Evolutionary conservation across 2,113 vertebrate species (phyloP).

Genomic region (Pachycephala philippinensis): DNA sequence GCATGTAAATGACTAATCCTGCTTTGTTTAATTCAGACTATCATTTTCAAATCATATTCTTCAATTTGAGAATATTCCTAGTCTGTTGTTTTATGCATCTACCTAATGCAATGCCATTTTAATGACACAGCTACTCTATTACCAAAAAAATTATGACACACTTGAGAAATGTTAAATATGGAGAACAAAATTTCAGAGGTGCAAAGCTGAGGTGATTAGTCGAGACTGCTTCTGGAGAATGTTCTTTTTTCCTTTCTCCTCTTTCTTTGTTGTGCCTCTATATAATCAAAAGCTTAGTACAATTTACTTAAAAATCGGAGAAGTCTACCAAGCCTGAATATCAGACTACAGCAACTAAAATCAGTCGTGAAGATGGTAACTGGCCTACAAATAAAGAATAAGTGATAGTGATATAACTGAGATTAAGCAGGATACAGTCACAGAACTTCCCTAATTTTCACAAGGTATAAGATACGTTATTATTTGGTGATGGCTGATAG

Average conservation of each 20-base stretch:
- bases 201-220: neutral
- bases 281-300: neutral
- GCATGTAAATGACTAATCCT: neutral
- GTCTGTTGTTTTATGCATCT: neutral
- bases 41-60: neutral
- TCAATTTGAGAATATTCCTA: neutral
- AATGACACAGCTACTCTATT: neutral
- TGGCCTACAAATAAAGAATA: neutral
- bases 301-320: neutral
- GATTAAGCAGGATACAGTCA: neutral
- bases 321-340: neutral
- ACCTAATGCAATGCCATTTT: neutral
- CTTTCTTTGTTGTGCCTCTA: neutral
- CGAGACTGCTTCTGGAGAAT: neutral
- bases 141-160: neutral
- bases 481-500: neutral
- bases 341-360: neutral
- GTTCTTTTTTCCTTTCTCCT: neutral
- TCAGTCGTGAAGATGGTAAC: neutral
- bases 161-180: neutral
- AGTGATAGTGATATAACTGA: neutral
- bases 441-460: neutral
- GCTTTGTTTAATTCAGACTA: neutral
- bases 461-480: neutral
- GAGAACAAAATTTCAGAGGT: neutral